Conservation (phyloP, 2,888 invertebrate genomes). For the Drosophila lacicola region DNA sequence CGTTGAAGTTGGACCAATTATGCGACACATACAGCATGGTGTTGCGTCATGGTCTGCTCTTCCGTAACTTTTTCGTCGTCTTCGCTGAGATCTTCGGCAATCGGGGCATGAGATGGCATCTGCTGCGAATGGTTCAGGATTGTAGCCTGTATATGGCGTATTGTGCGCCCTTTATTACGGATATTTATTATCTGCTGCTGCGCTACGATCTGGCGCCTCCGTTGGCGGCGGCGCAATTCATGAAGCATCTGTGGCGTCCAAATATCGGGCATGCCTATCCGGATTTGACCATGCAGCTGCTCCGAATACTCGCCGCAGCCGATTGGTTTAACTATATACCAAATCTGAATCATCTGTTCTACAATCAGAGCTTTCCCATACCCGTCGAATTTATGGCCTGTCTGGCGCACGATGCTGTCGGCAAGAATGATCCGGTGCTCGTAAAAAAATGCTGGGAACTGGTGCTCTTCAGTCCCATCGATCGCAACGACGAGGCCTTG, state of each 20-base stretch:
- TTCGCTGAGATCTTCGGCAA: conserved; percentile 38
- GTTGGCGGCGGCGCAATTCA: conserved; percentile 16
- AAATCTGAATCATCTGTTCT: conserved; percentile 21
- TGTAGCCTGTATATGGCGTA: conserved; percentile 33
- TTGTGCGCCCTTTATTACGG: conserved; percentile 3
- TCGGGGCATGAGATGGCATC: conserved; percentile 14
- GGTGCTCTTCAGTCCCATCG: conserved; percentile 16
- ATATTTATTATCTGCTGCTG: conserved; percentile 7
- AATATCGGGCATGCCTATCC: conserved; percentile 1
- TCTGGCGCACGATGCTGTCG: conserved; percentile 12
- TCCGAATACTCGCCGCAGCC: conserved; percentile 25
- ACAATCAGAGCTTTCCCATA: conserved; percentile 17
- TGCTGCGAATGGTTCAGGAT: conserved; percentile 46
- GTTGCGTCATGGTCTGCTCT: conserved; percentile 27
- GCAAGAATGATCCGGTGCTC: conserved; percentile 1
- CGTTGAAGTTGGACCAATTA: conserved; percentile 1
- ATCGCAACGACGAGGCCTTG: background rate
- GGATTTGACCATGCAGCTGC: conserved; percentile 9
- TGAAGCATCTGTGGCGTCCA: conserved; percentile 53
- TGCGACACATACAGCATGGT: conserved; percentile 25
- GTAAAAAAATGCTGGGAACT: conserved; percentile 1
- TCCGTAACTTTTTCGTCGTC: conserved; percentile 22
- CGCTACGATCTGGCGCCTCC: conserved; percentile 6
- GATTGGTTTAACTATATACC: conserved; percentile 54
- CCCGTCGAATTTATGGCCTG: conserved; percentile 17